Percentiles rank a stretch among this genome's conserved stretches.
Conservation (phyloP, 2,888 invertebrate species). For the Lissonota sp. region DNA sequence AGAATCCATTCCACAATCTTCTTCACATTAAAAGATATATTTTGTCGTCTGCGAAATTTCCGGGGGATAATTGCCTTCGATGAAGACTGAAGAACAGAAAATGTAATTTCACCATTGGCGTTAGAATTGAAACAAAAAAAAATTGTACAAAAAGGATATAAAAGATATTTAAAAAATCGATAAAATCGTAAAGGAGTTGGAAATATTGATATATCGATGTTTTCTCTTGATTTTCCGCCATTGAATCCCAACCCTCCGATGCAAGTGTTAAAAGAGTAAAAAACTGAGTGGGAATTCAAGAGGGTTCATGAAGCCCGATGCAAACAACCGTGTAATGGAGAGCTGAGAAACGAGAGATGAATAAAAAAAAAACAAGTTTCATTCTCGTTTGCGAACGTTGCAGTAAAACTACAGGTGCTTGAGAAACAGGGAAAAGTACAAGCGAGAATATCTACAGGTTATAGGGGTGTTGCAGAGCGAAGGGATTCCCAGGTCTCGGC, state of each 20-base stretch:
- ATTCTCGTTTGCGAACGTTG: slow-evolving; percentile 40
- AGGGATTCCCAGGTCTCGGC: slow-evolving; percentile 21
- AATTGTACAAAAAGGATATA: too few relatives aligned
- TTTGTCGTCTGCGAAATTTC: neutral
- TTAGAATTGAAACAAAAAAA: too few relatives aligned
- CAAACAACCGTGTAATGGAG: slow-evolving; percentile 64
- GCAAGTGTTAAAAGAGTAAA: neutral
- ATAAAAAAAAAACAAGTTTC: slow-evolving; percentile 19
- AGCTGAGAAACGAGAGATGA: slow-evolving; percentile 26
- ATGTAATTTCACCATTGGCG: neutral
- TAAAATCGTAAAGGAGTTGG: too few relatives aligned
- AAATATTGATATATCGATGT: too few relatives aligned
- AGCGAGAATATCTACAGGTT: slow-evolving; percentile 6
- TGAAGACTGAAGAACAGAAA: slow-evolving; percentile 7
- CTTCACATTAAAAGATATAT: neutral
- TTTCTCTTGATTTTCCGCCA: too few relatives aligned
- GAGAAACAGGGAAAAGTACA: slow-evolving; percentile 1
- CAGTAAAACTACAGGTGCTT: slow-evolving; percentile 21
- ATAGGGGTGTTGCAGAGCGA: neutral
- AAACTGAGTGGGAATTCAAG: slow-evolving; percentile 31
- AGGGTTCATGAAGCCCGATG: slow-evolving; percentile 36
- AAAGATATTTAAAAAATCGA: too few relatives aligned
- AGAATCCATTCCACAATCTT: slow-evolving; percentile 1
- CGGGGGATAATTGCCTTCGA: neutral
- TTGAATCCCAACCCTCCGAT: too few relatives aligned